Conservation (phyloP, 1,140 invertebrate species). For the Temnothorax nylanderi region DNA sequence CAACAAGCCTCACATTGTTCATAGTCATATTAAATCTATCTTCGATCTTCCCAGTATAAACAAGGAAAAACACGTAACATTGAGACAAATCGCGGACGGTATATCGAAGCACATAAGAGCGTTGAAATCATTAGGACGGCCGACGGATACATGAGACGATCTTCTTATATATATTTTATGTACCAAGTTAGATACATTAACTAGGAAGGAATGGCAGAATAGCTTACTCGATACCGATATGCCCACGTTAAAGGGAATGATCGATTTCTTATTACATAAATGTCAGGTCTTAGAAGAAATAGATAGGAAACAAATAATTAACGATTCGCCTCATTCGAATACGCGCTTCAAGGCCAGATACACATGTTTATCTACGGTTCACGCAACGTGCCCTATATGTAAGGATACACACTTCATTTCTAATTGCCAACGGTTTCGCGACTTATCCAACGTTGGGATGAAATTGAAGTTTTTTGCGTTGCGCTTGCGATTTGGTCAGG, state of each 20-base stretch:
- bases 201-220: not conserved
- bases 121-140: not conserved
- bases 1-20: not conserved
- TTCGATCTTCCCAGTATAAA: not conserved
- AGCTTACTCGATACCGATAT: not conserved
- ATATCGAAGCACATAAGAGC: not conserved
- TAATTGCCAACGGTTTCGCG: no score
- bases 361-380: no score
- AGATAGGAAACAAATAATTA: no score
- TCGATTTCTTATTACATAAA: not conserved
- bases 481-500: no score
- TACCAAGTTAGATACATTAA: not conserved
- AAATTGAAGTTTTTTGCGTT: no score
- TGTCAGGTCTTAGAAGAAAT: not conserved
- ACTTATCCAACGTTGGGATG: no score
- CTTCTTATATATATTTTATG: not conserved
- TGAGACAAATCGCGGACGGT: not conserved
- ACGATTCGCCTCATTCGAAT: no score
- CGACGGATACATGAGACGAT: not conserved
- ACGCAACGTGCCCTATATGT: no score
- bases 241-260: not conserved
- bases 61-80: not conserved
- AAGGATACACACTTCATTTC: no score
- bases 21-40: not conserved
- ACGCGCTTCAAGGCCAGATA: no score